A percentile compares a stretch with the other conserved stretches of the same genome.
Evolutionary conservation across 2,113 vertebrate species (phyloP).

Genomic region (Athene cunicularia): DNA sequence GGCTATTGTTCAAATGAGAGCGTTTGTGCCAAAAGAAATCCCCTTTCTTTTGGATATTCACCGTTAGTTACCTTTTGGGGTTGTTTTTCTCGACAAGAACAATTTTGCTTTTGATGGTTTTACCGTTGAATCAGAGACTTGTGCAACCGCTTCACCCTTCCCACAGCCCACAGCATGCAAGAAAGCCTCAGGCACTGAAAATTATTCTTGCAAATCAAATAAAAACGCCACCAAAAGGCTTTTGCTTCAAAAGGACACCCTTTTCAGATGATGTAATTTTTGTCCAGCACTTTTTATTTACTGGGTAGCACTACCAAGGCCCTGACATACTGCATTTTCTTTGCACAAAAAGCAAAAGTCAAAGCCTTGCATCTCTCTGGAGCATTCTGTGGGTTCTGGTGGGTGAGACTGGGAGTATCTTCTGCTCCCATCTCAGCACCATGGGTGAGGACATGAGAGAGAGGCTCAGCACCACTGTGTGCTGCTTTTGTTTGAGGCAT

Average conservation of each 20-base stretch:
- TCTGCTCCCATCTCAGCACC: background rate
- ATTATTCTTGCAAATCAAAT: background rate
- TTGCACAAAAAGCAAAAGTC: background rate
- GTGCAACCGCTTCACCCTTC: background rate
- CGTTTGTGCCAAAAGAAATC: background rate
- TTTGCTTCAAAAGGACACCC: background rate
- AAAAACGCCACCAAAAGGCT: background rate
- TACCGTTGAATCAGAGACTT: background rate
- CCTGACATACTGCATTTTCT: background rate
- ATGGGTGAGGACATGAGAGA: background rate
- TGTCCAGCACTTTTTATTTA: background rate
- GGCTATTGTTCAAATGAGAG: background rate
- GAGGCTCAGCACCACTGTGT: accelerated
- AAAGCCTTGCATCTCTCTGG: background rate
- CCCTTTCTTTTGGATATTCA: background rate
- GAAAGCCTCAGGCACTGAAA: background rate
- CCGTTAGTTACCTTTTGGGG: background rate
- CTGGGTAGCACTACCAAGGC: background rate
- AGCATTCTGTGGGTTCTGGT: background rate
- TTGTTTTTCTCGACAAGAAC: background rate
- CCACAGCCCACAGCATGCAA: background rate
- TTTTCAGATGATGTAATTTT: background rate
- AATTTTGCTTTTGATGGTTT: background rate
- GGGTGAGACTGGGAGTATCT: background rate
- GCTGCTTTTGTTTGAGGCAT: background rate